phyloP scores from a whole-genome alignment of 2,888 invertebrate genomes.

The Scrobipalpa atriplicella region DNA sequence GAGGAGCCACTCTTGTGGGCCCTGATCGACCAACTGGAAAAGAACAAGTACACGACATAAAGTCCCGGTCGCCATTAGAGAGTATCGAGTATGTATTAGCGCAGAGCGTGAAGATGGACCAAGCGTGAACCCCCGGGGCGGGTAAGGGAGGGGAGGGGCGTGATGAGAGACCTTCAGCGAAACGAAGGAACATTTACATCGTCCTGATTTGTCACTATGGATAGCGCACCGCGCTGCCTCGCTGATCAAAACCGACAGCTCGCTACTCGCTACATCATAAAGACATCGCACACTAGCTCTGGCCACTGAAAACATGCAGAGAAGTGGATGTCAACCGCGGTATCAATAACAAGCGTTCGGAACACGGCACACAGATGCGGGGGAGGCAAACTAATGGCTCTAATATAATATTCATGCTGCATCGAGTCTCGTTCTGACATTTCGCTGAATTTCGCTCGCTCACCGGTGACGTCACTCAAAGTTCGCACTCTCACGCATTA shows the following conservation, averaged over 20 bases:
- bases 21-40: constrained; percentile 83
- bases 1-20: constrained; percentile 82
- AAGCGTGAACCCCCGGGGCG: constrained; percentile 76
- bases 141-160: constrained; percentile 48
- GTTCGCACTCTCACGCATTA: constrained; percentile 50
- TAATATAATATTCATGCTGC: constrained; percentile 65
- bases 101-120: constrained; percentile 79
- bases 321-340: constrained; percentile 58
- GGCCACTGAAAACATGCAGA: constrained; percentile 75
- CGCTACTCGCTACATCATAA: constrained; percentile 70
- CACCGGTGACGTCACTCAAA: constrained; percentile 51
- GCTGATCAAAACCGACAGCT: constrained; percentile 56
- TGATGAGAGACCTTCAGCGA: constrained; percentile 82
- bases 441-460: constrained; percentile 80
- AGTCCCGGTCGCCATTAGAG: constrained; percentile 77
- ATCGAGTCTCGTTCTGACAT: constrained; percentile 51
- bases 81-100: constrained; percentile 74
- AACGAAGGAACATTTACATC: constrained; percentile 66
- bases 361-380: constrained; percentile 75
- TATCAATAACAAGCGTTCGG: constrained; percentile 62
- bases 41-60: constrained; percentile 81
- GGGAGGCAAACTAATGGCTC: constrained; percentile 70
- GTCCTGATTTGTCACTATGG: constrained; percentile 77
- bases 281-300: constrained; percentile 77
- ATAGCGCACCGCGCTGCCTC: constrained; percentile 55